These are phyloP conservation scores for Gortyna flavago DNA, from an alignment of 2,888 invertebrate species.

Conservation along the genomic window DNA sequence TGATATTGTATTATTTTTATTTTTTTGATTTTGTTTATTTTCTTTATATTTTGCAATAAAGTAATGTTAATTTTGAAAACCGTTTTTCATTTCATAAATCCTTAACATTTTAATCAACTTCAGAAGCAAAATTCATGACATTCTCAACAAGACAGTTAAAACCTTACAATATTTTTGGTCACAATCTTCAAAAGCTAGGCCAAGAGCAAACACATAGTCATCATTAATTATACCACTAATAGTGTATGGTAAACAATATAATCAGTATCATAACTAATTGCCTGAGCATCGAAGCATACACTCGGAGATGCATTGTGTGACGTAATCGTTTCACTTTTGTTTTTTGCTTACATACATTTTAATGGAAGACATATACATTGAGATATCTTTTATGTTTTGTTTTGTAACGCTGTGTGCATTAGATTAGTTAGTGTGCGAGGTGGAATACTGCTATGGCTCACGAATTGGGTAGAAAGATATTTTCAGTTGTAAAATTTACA, in stretches of 20 bases:
- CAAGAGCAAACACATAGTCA: conserved; percentile 49
- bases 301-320: conserved; percentile 78
- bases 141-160: background rate
- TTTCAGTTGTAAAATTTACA: background rate
- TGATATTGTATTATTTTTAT: conserved; percentile 48
- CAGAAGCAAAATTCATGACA: background rate
- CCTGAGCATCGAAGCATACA: conserved; percentile 77
- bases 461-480: background rate
- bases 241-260: conserved; percentile 51
- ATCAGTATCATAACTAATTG: conserved; percentile 70
- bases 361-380: conserved; percentile 59
- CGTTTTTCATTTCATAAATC: conserved; percentile 51
- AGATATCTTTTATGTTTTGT: conserved; percentile 76
- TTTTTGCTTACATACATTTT: conserved; percentile 66
- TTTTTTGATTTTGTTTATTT: conserved; percentile 43
- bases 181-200: conserved; percentile 40
- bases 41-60: conserved; percentile 36
- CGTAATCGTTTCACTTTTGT: conserved; percentile 66
- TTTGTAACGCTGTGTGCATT: conserved; percentile 84
- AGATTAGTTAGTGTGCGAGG: conserved; percentile 80
- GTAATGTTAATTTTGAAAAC: conserved; percentile 20
- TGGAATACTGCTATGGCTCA: conserved; percentile 58
- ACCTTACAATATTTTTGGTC: background rate
- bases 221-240: conserved; percentile 47
- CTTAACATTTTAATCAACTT: background rate